A percentile compares a stretch with the other conserved stretches of the same genome.
These are phyloP conservation scores for Bungarus multicinctus DNA, from an alignment of 2,113 vertebrate genomes.

Conservation along the genomic window DNA sequence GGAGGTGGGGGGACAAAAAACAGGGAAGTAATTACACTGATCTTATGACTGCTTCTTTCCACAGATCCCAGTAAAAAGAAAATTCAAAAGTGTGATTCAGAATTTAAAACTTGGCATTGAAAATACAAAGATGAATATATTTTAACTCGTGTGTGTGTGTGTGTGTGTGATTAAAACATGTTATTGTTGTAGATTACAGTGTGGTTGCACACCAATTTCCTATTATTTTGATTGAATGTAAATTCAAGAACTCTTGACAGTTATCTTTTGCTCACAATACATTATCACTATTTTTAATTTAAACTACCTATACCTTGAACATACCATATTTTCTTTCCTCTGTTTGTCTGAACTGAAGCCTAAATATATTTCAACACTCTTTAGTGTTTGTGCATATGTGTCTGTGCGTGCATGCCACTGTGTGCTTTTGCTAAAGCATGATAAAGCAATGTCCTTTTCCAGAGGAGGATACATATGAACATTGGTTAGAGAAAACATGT, in stretches of 20 bases:
- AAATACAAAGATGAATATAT: neutral
- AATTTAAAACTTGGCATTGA: constrained; percentile 28
- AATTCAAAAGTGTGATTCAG: neutral
- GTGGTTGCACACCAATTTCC: neutral
- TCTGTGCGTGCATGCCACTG: neutral
- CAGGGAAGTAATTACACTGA: constrained; percentile 50
- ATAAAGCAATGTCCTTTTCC: neutral
- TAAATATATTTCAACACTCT: neutral
- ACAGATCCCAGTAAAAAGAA: constrained; percentile 14
- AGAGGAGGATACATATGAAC: neutral
- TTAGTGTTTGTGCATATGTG: neutral
- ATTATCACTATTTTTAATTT: neutral
- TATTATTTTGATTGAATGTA: neutral
- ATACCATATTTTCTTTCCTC: neutral
- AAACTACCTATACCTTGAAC: neutral
- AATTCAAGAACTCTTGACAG: neutral
- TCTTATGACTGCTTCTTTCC: constrained; percentile 37
- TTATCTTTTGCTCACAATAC: neutral
- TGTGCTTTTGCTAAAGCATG: neutral
- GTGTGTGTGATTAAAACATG: neutral
- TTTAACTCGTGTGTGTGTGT: neutral
- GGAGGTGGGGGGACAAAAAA: neutral
- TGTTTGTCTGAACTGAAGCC: neutral
- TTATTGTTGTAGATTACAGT: neutral
- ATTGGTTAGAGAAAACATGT: neutral